These are phyloP conservation scores for Himalopsyche anomala DNA, from an alignment of 2,888 invertebrate genomes.

Conservation along the genomic window DNA sequence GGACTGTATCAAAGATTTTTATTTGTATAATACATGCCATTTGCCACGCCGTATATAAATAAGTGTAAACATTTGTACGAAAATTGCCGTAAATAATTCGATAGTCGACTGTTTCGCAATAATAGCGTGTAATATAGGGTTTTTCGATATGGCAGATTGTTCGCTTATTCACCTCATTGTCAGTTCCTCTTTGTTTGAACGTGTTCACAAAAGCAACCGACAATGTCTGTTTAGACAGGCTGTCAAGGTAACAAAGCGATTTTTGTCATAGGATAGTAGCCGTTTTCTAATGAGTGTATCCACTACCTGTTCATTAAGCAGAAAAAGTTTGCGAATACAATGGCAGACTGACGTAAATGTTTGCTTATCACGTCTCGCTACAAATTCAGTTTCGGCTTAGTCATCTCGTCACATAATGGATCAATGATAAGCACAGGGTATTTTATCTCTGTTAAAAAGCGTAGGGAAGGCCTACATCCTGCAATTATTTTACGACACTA, in stretches of 20 bases:
- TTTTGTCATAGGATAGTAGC: conserved; percentile 42
- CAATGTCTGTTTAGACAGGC: conserved; percentile 41
- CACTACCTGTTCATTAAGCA: conserved; percentile 42
- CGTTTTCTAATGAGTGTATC: conserved; percentile 42
- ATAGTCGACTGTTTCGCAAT: conserved; percentile 5
- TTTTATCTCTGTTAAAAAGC: not conserved
- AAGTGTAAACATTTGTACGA: too few relatives aligned
- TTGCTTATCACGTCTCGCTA: conserved; percentile 24
- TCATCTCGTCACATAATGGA: not conserved
- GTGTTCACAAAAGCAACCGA: conserved; percentile 43
- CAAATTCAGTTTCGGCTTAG: conserved; percentile 16
- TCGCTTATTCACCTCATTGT: conserved; percentile 40
- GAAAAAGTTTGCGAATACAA: conserved; percentile 40
- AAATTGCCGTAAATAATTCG: not conserved
- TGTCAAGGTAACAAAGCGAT: conserved; percentile 42
- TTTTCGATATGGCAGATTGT: conserved; percentile 32
- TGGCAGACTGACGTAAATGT: conserved; percentile 35
- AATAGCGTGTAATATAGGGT: conserved; percentile 20
- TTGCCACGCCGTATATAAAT: too few relatives aligned
- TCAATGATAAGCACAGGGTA: not conserved
- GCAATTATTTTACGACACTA: too few relatives aligned
- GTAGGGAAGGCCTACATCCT: conserved; percentile 1
- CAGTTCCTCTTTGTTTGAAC: conserved; percentile 41
- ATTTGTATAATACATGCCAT: too few relatives aligned
- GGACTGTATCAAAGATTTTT: too few relatives aligned